These are phyloP conservation scores for Hypomecis punctinalis DNA, from an alignment of 2,888 invertebrate species.

Conservation along the genomic window DNA sequence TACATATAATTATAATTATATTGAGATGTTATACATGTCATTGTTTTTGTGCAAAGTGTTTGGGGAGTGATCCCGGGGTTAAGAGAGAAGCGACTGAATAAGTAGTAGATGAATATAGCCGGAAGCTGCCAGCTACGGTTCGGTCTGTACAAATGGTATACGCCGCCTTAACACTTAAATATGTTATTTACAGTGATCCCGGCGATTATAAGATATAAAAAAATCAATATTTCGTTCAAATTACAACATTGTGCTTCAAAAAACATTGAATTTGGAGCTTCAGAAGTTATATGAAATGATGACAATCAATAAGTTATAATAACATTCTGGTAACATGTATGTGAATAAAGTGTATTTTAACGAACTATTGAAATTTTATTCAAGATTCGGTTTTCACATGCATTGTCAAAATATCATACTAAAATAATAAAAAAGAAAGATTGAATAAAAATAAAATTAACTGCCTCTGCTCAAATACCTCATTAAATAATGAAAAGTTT, in stretches of 20 bases:
- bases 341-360: conserved; percentile 5
- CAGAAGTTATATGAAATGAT: background rate
- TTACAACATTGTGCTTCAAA: background rate
- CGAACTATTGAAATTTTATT: conserved; percentile 54
- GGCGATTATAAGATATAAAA: conserved; percentile 48
- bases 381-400: conserved; percentile 26
- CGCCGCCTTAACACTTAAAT: conserved; percentile 81
- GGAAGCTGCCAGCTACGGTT: conserved; percentile 62
- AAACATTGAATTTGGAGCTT: background rate
- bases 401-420: conserved; percentile 45
- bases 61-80: conserved; percentile 73
- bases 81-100: conserved; percentile 83
- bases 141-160: conserved; percentile 83
- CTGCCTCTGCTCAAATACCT: conserved; percentile 67
- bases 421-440: conserved; percentile 31
- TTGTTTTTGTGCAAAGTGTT: conserved; percentile 83
- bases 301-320: background rate
- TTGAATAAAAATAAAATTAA: conserved; percentile 41
- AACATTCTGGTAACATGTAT: background rate
- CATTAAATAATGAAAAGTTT: conserved; percentile 59
- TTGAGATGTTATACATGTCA: conserved; percentile 83
- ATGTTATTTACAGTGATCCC: conserved; percentile 77
- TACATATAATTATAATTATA: conserved; percentile 77
- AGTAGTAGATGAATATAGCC: conserved; percentile 72
- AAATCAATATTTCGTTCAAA: conserved; percentile 47